Evolutionary conservation across 2,113 vertebrate genomes (phyloP).

Genomic region (Bostrychus sinensis): DNA sequence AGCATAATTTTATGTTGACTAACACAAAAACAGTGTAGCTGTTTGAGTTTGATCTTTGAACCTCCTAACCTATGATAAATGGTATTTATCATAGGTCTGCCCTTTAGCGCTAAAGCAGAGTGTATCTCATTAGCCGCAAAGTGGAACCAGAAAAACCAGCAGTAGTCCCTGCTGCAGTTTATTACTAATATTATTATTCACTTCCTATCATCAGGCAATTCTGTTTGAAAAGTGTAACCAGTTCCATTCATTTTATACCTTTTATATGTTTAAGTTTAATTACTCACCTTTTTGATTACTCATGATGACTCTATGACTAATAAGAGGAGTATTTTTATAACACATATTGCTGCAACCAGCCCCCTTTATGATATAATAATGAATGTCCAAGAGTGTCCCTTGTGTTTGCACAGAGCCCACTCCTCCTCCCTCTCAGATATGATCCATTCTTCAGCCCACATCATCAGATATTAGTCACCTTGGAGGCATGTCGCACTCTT

Average conservation of each 20-base stretch:
- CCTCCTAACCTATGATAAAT: neutral
- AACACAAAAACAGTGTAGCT: too few relatives aligned
- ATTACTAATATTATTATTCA: neutral
- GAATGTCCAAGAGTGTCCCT: neutral
- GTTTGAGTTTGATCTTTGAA: too few relatives aligned
- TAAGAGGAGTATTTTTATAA: neutral
- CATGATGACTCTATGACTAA: neutral
- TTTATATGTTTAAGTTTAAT: conserved; percentile 1
- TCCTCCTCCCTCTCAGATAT: neutral
- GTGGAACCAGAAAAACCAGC: neutral
- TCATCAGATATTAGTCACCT: neutral
- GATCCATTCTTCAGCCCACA: neutral
- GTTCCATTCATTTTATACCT: conserved; percentile 1
- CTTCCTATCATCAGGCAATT: conserved; percentile 4
- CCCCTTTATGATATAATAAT: neutral
- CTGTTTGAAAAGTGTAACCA: neutral
- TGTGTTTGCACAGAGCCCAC: conserved; percentile 1
- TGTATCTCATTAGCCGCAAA: neutral
- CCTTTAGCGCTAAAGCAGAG: neutral
- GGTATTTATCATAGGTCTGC: neutral
- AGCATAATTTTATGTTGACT: too few relatives aligned
- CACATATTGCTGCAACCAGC: neutral
- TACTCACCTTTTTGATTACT: neutral
- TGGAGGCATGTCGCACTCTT: neutral
- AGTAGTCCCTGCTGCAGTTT: too few relatives aligned